phyloP scores from a whole-genome alignment of 2,888 invertebrate genomes.

The Plutella xylostella region DNA sequence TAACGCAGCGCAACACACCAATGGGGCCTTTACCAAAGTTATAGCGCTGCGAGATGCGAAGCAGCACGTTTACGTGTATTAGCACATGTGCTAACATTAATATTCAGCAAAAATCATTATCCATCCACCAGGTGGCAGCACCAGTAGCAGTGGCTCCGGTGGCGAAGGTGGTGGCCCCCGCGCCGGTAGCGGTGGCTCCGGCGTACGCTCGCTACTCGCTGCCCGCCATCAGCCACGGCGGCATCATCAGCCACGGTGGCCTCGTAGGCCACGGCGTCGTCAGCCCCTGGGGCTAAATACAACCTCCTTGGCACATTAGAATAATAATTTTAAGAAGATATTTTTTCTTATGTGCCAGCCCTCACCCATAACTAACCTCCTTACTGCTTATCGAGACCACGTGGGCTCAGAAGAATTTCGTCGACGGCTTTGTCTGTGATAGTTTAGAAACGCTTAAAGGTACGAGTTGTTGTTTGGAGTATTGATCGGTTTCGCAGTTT shows the following conservation, averaged over 20 bases:
- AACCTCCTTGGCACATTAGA: not conserved
- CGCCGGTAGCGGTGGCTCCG: slow-evolving; percentile 43
- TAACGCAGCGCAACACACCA: no score
- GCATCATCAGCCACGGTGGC: slow-evolving; percentile 22
- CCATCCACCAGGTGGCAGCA: not conserved
- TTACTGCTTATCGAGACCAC: slow-evolving; percentile 23
- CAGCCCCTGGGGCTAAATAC: not conserved
- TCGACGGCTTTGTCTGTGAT: not conserved
- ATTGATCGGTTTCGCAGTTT: not conserved
- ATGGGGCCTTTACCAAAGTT: no score
- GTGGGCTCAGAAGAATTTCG: not conserved
- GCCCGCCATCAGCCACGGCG: slow-evolving; percentile 43
- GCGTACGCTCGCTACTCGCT: slow-evolving; percentile 35
- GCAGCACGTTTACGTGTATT: no score
- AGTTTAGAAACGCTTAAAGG: not conserved
- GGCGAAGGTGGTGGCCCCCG: slow-evolving; percentile 38
- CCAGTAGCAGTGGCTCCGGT: slow-evolving; percentile 35
- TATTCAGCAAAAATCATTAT: not conserved
- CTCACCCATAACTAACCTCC: no score
- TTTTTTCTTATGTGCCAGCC: no score
- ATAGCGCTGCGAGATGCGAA: no score
- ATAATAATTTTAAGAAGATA: no score
- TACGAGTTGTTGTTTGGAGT: not conserved
- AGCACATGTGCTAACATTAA: no score
- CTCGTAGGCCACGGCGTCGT: slow-evolving; percentile 14